phyloP scores from a whole-genome alignment of 53 echinoderm and acorn worm species.

The Pentamera pediparva region DNA sequence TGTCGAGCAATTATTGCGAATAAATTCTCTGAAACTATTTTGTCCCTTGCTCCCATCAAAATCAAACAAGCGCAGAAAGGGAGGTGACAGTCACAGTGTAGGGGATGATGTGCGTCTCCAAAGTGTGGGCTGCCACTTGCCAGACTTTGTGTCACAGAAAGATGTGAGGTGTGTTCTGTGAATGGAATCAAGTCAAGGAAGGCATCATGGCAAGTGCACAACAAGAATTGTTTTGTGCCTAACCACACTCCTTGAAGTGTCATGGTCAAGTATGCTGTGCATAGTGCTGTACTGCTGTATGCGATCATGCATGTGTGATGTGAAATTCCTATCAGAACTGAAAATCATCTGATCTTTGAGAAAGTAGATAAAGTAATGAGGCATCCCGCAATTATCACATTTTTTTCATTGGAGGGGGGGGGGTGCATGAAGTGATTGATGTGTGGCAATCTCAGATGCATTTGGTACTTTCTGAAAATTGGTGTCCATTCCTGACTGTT shows the following conservation, averaged over 20 bases:
- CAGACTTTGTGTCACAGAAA: constrained; percentile 27
- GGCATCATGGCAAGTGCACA: constrained; percentile 31
- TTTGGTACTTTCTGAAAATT: background rate
- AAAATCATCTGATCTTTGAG: background rate
- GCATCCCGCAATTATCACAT: background rate
- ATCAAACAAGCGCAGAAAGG: constrained; percentile 30
- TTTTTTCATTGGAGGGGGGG: background rate
- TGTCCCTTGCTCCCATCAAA: no score
- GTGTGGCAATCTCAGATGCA: background rate
- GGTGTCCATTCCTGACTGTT: background rate
- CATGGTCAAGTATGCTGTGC: background rate
- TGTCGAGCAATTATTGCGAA: no score
- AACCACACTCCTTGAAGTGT: constrained; percentile 5
- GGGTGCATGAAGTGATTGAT: background rate
- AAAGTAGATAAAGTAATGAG: background rate
- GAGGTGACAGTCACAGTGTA: constrained; percentile 32
- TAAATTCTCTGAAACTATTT: no score
- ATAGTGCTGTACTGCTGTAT: no score
- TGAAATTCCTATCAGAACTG: background rate
- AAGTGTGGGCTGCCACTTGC: constrained; percentile 42
- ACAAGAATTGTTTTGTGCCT: background rate
- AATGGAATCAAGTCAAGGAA: constrained; percentile 24
- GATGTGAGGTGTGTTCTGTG: constrained; percentile 26
- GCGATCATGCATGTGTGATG: background rate
- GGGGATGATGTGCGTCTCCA: constrained; percentile 33